phyloP scores from a whole-genome alignment of 1,140 invertebrate species.

The Choristoneura fumiferana region DNA sequence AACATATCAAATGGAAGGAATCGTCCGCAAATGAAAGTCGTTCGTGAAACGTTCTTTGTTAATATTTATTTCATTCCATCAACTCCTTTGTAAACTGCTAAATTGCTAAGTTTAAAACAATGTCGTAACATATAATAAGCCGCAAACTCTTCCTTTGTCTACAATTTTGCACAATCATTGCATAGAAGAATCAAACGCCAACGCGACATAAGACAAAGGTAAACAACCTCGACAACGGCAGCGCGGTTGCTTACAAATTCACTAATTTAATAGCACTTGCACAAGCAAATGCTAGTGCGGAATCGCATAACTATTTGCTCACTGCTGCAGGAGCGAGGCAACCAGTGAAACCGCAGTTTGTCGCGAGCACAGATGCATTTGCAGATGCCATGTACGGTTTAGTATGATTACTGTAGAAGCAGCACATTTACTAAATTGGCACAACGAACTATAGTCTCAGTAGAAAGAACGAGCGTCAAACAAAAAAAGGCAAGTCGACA shows the following conservation, averaged over 20 bases:
- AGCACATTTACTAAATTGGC: slow-evolving; percentile 1
- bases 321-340: slow-evolving; percentile 1
- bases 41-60: too few species aligned
- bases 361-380: not conserved
- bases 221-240: slow-evolving; percentile 3
- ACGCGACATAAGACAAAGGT: slow-evolving; percentile 12
- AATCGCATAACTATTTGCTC: slow-evolving; percentile 8
- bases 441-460: too few species aligned
- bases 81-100: not conserved
- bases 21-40: too few species aligned
- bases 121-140: not conserved
- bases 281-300: slow-evolving; percentile 10
- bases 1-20: too few species aligned
- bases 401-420: not conserved
- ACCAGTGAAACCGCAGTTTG: not conserved
- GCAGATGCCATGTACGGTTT: not conserved
- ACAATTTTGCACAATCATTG: slow-evolving; percentile 5
- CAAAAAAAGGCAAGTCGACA: too few species aligned
- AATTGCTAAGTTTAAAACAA: not conserved
- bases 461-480: too few species aligned
- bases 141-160: slow-evolving; percentile 9
- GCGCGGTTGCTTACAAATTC: slow-evolving; percentile 18
- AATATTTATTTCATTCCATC: not conserved
- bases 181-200: slow-evolving; percentile 11
- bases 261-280: slow-evolving; percentile 16